Percentiles rank a stretch among this genome's conserved stretches.
These are phyloP conservation scores for Poicephalus meyeri DNA, from an alignment of 2,113 vertebrate genomes.

Conservation along the genomic window DNA sequence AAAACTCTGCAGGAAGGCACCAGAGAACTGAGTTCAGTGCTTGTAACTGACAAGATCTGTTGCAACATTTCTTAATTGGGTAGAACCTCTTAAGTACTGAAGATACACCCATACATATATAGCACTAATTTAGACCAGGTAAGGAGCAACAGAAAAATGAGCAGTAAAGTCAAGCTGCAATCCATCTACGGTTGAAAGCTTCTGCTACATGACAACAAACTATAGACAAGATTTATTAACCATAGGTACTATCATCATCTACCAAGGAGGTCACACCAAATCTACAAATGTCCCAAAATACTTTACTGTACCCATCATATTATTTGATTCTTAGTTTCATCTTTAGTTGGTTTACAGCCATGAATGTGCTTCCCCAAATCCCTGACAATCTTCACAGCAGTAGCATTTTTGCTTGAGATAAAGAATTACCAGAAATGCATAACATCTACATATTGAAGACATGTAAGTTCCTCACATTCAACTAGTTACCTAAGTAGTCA, in stretches of 20 bases:
- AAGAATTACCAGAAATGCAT: neutral
- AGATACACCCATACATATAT: neutral
- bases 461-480: neutral
- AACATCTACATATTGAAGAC: neutral
- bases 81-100: neutral
- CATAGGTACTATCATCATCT: neutral
- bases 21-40: neutral
- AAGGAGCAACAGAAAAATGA: neutral
- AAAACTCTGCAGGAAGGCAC: neutral
- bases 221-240: neutral
- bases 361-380: neutral
- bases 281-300: neutral
- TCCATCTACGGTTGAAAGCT: neutral
- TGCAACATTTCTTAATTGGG: neutral
- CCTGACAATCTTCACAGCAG: neutral
- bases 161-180: neutral
- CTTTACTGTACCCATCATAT: neutral
- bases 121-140: neutral
- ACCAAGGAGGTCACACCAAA: neutral
- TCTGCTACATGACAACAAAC: neutral
- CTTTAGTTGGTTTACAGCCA: neutral
- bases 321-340: neutral
- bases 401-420: neutral
- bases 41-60: neutral
- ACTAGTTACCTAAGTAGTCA: neutral